Conservation (phyloP, 2,113 vertebrate species). For the Nycticorax nycticorax region DNA sequence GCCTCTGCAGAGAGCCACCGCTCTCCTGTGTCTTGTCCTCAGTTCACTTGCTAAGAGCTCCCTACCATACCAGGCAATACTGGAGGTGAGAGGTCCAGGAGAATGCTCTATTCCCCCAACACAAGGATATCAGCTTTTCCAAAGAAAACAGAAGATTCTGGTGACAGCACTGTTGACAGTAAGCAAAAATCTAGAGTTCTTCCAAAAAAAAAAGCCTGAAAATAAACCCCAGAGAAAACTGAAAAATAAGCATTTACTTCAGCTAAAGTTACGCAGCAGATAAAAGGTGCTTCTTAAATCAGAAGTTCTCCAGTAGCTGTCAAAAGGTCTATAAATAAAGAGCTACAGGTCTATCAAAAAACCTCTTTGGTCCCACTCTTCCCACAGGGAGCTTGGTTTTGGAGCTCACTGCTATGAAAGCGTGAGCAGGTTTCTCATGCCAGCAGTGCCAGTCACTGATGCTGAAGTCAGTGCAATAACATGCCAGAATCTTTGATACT, state of each 20-base stretch:
- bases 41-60: not conserved
- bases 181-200: not conserved
- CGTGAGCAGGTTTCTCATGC: not conserved
- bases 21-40: not conserved
- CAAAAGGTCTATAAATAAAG: not conserved
- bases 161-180: not conserved
- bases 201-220: not conserved
- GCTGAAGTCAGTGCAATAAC: not conserved
- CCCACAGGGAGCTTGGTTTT: not conserved
- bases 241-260: not conserved
- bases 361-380: not conserved
- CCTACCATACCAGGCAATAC: not conserved
- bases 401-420: not conserved
- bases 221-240: not conserved
- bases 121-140: not conserved
- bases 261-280: not conserved
- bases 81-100: not conserved
- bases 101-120: not conserved
- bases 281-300: slow-evolving; percentile 19
- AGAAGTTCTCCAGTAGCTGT: not conserved
- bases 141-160: not conserved
- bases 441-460: not conserved
- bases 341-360: not conserved
- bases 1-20: not conserved
- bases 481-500: not conserved